These are phyloP conservation scores for Sebastes oblongus DNA, from an alignment of 2,797 vertebrate genomes.

Conservation along the genomic window DNA sequence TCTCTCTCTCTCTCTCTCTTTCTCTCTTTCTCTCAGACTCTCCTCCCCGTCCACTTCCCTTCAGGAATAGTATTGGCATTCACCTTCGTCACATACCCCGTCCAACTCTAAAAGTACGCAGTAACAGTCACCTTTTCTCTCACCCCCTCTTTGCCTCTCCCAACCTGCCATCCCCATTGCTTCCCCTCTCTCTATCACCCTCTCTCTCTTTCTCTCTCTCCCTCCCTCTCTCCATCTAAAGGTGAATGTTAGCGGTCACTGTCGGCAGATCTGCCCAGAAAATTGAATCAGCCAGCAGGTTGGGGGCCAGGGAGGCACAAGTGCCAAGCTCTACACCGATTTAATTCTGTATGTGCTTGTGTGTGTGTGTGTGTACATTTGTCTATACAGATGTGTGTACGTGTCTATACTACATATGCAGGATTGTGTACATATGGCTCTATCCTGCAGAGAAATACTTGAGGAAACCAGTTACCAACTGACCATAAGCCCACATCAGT, in stretches of 20 bases:
- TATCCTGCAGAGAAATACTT: slow-evolving; percentile 2
- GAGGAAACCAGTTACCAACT: neutral
- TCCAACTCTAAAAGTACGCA: slow-evolving; percentile 32
- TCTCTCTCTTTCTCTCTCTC: neutral
- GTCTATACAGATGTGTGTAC: slow-evolving; percentile 20
- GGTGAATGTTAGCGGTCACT: slow-evolving; percentile 76
- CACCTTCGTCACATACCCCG: slow-evolving; percentile 35
- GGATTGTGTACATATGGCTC: slow-evolving; percentile 24
- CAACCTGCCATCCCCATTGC: slow-evolving; percentile 21
- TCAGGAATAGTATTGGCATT: slow-evolving; percentile 37
- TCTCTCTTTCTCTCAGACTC: slow-evolving; percentile 1
- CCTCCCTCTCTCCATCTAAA: slow-evolving; percentile 50
- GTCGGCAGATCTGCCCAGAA: slow-evolving; percentile 70
- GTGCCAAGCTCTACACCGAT: slow-evolving; percentile 70
- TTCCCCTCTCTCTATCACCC: neutral
- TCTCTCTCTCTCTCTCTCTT: neutral
- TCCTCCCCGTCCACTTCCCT: slow-evolving; percentile 13
- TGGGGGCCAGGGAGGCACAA: slow-evolving; percentile 66
- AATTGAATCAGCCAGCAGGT: slow-evolving; percentile 79
- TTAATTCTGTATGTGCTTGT: slow-evolving; percentile 60
- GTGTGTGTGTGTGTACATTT: slow-evolving; percentile 1
- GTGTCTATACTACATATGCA: slow-evolving; percentile 34
- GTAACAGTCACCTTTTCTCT: slow-evolving; percentile 53
- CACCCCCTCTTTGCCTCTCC: slow-evolving; percentile 39
- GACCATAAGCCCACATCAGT: neutral